Base-by-base conservation (phyloP, 2,888 invertebrate genomes). In the Pantelozetes paolii region DNA sequence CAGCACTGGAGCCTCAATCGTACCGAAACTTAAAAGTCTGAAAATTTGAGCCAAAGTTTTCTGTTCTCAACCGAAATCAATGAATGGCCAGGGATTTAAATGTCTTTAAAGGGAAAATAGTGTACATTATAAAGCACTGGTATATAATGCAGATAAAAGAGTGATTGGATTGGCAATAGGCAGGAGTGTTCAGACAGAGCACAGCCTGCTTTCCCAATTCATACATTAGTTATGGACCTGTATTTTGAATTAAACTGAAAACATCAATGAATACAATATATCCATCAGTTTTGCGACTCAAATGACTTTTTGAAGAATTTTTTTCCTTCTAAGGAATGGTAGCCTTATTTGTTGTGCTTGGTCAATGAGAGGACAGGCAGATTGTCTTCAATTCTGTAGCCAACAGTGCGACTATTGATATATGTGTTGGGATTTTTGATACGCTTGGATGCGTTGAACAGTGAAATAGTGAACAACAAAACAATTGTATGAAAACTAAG, bases 41-140 rank as follows among this genome's bases (percentile, higher is more conserved):
- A 20, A 54, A 26, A n/a, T n/a, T n/a, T n/a, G n/a, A n/a, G n/a
- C n/a, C n/a, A n/a, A n/a, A n/a, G 3, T 18, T 9, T 30, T 30
- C 32, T 62, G 36, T 36, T 36, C 36, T 36, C 6, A 30, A 30
- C 26, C 11, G 2, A 62, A 62, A 62, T 30, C 62, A 62, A 62
- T n/a, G n/a, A n/a, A n/a, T 30, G 32, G 62, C 18, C 57, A 57
- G 62, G 26, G 62, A 62, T 62, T 62, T 62, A 62, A 62, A 62
- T 18, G 32, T 30, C 5, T 28, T 62, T 62, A 62, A 62, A 62
- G 32, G 62, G 62, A 62, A 57, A 57, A 23, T 2, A 18, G 23
- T 57, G 2, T 45, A 45, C 45, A 15, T 18, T 54, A n/a, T 8
- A 54, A 6, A 26, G 54, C 20, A 23, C 3, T 26, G 5, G 9